Base-by-base conservation (phyloP, 2,797 vertebrate species). In the Poecilia velifera region DNA sequence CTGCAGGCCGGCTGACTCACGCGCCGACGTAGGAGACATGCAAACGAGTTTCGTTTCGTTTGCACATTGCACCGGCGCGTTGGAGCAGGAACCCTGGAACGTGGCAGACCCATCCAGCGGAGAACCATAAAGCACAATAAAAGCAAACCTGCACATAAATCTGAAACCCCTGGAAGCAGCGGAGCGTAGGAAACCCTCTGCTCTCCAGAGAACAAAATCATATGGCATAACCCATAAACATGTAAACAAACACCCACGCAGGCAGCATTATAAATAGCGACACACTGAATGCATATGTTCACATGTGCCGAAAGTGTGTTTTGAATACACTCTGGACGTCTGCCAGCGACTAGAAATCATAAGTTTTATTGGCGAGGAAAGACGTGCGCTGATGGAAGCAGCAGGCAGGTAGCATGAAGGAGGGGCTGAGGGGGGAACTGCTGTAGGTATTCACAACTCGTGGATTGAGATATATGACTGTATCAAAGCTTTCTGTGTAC, bases 231-330 rank as follows among this genome's bases (percentile, higher is more conserved):
- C 86, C 83, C 77, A 75, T 88, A 87, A 91, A 89, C 89, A 90
- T 73, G 88, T 87, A 91, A 92, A 92, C 88, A 93, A 86, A 86
- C 90, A 81, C 89, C 86, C 88, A 88, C 91, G 77, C 77, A 55
- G 7, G 76, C 72, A 45, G 62, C 75, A 22, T 81, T 82, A 84
- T 78, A 85, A 84, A 90, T 72, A 89, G 49, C 34, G 57, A 49
- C 39, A 28, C 57, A 10, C 34, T 80, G 72, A 46, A 79, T 28
- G 41, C 76, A 73, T 41, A 34, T 47, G 49, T 36, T 47, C 49
- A 76, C 76, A 68, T 81, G 39, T 39, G 34, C 77, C 12, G 18
- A 66, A 83, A 86, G 84, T 75, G 84, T 53, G 81, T 82, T 85
- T 83, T 53, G 41, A 49, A 81, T 78, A 64, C 41, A 64, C 51